phyloP scores from a whole-genome alignment of 2,797 vertebrate species.

The Odontamblyopus rebecca region DNA sequence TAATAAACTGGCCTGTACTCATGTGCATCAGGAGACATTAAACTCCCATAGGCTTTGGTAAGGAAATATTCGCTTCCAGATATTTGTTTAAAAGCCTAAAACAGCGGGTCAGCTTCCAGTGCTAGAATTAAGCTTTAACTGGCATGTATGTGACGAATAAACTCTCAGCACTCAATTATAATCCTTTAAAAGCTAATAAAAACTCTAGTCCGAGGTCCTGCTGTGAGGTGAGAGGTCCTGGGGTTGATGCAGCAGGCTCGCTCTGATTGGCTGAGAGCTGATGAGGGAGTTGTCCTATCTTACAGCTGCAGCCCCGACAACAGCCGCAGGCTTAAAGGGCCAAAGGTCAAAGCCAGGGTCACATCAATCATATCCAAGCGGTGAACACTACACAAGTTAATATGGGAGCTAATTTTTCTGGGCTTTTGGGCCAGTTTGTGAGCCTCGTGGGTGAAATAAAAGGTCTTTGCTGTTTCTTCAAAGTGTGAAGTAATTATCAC shows the following conservation, averaged over 20 bases:
- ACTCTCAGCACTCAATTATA: slow-evolving; percentile 78
- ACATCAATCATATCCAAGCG: slow-evolving; percentile 59
- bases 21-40: slow-evolving; percentile 73
- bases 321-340: slow-evolving; percentile 58
- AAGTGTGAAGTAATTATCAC: slow-evolving; percentile 11
- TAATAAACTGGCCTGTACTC: slow-evolving; percentile 56
- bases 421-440: slow-evolving; percentile 42
- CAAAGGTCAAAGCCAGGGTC: slow-evolving; percentile 49
- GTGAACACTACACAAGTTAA: slow-evolving; percentile 40
- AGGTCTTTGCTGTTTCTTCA: slow-evolving; percentile 53
- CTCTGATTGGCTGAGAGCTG: slow-evolving; percentile 57
- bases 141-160: slow-evolving; percentile 75
- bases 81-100: slow-evolving; percentile 74
- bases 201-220: slow-evolving; percentile 64
- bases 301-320: slow-evolving; percentile 36
- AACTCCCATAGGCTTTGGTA: slow-evolving; percentile 51
- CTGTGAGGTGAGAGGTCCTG: slow-evolving; percentile 42
- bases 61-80: slow-evolving; percentile 69
- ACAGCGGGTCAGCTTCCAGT: slow-evolving; percentile 70
- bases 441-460: slow-evolving; percentile 37
- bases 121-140: slow-evolving; percentile 74
- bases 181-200: slow-evolving; percentile 77
- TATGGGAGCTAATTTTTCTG: slow-evolving; percentile 65
- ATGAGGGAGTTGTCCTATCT: slow-evolving; percentile 59
- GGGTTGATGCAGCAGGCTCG: slow-evolving; percentile 25